Base-by-base conservation (phyloP, 2,888 invertebrate genomes). In the Cephus runcator region DNA sequence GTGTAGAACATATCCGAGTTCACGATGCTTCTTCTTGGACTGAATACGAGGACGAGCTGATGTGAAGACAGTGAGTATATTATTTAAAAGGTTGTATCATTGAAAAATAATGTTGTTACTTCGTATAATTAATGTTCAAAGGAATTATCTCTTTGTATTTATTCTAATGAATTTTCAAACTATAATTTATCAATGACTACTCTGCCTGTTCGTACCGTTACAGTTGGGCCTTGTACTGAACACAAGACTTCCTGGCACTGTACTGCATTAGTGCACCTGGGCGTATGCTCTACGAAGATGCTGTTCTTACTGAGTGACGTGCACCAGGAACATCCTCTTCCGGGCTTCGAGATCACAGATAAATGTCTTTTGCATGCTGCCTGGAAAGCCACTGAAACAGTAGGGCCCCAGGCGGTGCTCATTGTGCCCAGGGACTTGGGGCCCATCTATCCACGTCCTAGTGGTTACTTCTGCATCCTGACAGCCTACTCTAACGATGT, bases 371-470 rank as follows among this genome's bases (percentile, higher is more conserved):
- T 56, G 6, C 56, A 56, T 23, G 23, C 9, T 56, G 23, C 23
- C 9, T 56, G 56, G 23, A 56, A 56, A 9, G 56, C 56, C 56
- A 56, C 56, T 56, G 56, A 56, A 56, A 23, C 56, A 23, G 56
- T 23, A 56, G 56, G 56, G 23, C 56, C 56, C 56, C 56, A 56
- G 56, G 56, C 56, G 2, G 56, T 56, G 56, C 23, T 56, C 56
- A 56, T 56, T 23, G 56, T 56, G 1, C 56, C 56, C 23, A 56
- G 56, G 56, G 56, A 56, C 56, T 56, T 56, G 79, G 83, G 81
- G 85, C 78, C 85, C 87, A 87, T 87, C 85, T 84, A 88, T 88
- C 87, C 84, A 86, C 85, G 87, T 88, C 87, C 79, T 80, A 75
- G 81, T 73, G 80, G 83, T 81, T 84, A 87, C 84, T 84, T 85